phyloP scores from a whole-genome alignment of 2,797 vertebrate genomes.

The Macrochelys suwanniensis region DNA sequence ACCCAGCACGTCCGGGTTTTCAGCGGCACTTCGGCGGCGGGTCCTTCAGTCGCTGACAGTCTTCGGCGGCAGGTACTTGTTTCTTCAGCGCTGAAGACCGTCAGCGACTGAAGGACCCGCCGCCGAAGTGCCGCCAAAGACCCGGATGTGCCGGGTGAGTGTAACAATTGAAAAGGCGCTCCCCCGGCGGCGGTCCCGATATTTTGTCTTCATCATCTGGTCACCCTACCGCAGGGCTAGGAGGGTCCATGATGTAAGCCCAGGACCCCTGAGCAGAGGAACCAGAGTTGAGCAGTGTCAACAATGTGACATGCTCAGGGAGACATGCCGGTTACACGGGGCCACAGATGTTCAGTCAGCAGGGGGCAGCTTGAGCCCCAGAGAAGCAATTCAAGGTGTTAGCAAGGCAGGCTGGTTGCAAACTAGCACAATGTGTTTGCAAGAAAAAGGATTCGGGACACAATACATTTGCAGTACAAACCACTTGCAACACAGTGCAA shows the following conservation, averaged over 20 bases:
- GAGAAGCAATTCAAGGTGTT: background rate
- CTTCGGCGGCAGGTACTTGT: too few species aligned
- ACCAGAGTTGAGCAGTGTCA: background rate
- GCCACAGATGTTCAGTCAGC: background rate
- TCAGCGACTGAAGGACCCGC: too few species aligned
- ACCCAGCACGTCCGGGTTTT: too few species aligned
- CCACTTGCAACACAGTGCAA: background rate
- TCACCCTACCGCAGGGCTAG: background rate
- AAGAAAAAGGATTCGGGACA: background rate
- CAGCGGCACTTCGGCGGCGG: too few species aligned
- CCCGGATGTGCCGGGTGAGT: too few species aligned
- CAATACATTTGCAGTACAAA: background rate
- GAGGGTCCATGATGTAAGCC: background rate
- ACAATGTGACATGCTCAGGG: too few species aligned
- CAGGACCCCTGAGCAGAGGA: background rate
- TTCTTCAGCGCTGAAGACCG: too few species aligned
- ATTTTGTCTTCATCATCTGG: too few species aligned
- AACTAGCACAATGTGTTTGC: background rate
- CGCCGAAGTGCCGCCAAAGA: too few species aligned
- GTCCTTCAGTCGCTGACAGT: too few species aligned
- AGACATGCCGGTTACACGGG: background rate
- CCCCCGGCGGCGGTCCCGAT: too few species aligned
- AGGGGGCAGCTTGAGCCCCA: background rate
- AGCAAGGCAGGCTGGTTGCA: background rate
- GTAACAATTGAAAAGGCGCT: too few species aligned